Percentiles rank a stretch among this genome's conserved stretches.
These are phyloP conservation scores for Diaprepes abbreviatus DNA, from an alignment of 2,888 invertebrate species.

Conservation along the genomic window DNA sequence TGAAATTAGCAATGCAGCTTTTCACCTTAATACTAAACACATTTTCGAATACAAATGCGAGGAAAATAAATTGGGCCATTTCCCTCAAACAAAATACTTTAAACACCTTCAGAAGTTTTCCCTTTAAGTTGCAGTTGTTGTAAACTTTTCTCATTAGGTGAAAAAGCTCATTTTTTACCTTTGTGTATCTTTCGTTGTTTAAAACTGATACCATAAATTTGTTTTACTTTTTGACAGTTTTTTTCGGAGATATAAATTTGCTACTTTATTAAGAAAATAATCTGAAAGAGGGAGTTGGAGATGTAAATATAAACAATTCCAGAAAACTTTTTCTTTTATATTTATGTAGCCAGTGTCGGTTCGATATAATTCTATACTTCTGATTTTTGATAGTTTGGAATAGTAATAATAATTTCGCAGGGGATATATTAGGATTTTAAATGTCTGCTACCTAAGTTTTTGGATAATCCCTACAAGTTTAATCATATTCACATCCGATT, in stretches of 20 bases:
- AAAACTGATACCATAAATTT: conserved; percentile 41
- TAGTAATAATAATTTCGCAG: too few species aligned
- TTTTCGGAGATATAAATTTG: conserved; percentile 11
- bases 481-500: too few species aligned
- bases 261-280: neutral
- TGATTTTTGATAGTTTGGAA: too few species aligned
- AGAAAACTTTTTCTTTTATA: too few species aligned
- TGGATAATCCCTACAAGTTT: too few species aligned
- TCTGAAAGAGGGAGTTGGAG: too few species aligned
- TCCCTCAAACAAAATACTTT: conserved; percentile 27
- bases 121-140: conserved; percentile 28
- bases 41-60: conserved; percentile 13
- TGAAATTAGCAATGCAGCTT: neutral
- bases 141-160: conserved; percentile 47
- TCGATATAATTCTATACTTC: too few species aligned
- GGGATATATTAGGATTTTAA: too few species aligned
- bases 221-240: conserved; percentile 24
- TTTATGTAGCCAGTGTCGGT: too few species aligned
- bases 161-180: conserved; percentile 40
- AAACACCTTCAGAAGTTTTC: conserved; percentile 39
- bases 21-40: neutral
- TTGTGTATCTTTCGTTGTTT: conserved; percentile 37
- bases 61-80: conserved; percentile 29
- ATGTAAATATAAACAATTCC: too few species aligned
- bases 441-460: too few species aligned